A percentile compares a stretch with the other conserved stretches of the same genome.
Conservation (phyloP, 2,113 vertebrate species). For the Gracilinanus agilis region DNA sequence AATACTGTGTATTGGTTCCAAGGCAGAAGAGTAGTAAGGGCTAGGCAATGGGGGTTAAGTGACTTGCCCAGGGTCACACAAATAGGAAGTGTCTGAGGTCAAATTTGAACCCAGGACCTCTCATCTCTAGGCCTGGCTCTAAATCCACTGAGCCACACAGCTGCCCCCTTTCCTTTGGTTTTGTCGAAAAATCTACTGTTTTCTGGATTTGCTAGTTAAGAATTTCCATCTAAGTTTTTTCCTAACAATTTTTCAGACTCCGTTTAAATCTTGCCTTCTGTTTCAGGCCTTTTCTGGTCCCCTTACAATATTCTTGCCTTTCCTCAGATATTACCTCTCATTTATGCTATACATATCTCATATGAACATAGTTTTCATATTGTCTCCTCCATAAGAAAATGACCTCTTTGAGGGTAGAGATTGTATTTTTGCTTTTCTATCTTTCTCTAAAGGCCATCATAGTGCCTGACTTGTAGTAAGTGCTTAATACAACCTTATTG, state of each 20-base stretch:
- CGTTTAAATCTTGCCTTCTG: not conserved
- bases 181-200: not conserved
- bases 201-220: not conserved
- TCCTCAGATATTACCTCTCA: not conserved
- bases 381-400: not conserved
- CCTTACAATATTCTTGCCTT: not conserved
- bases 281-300: not conserved
- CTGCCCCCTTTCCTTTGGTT: no score
- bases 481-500: not conserved
- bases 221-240: not conserved
- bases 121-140: no score
- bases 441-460: not conserved
- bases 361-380: not conserved
- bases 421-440: not conserved
- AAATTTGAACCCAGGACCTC: no score
- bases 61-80: no score
- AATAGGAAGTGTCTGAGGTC: no score
- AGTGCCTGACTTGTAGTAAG: not conserved
- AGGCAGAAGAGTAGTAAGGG: no score
- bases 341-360: not conserved
- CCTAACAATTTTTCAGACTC: not conserved
- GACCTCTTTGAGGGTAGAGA: not conserved
- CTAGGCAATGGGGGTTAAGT: no score
- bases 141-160: no score
- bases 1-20: no score